phyloP scores from a whole-genome alignment of 2,888 invertebrate species.

The Polyommatus iphigenia region DNA sequence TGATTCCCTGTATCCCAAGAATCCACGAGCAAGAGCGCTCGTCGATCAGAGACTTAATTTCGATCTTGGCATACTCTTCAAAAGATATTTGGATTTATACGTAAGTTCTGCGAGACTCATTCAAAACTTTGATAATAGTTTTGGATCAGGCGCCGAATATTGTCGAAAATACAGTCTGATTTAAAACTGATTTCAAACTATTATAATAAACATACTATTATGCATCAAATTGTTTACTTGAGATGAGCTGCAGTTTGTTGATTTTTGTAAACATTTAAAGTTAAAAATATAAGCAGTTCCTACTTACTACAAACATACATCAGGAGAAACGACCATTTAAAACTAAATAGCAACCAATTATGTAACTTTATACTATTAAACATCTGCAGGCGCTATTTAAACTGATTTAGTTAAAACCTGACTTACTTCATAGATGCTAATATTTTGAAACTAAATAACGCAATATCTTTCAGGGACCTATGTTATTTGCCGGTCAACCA shows the following conservation, averaged over 20 bases:
- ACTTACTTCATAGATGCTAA: too few species aligned
- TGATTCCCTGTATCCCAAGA: constrained; percentile 83
- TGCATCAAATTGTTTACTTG: too few species aligned
- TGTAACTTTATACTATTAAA: too few species aligned
- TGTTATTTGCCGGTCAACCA: constrained; percentile 68
- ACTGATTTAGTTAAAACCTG: too few species aligned
- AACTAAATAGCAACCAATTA: too few species aligned
- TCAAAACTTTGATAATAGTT: neutral
- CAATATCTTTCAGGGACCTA: constrained; percentile 59
- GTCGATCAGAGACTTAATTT: constrained; percentile 83
- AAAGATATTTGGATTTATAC: constrained; percentile 75
- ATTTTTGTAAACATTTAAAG: too few species aligned
- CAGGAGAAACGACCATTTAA: too few species aligned
- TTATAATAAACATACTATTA: neutral
- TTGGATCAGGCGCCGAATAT: neutral
- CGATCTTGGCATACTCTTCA: constrained; percentile 79
- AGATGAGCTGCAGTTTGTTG: too few species aligned
- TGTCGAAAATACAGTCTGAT: neutral
- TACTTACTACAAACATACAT: too few species aligned
- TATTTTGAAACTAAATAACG: neutral
- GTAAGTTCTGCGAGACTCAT: constrained; percentile 67
- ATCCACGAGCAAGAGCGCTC: constrained; percentile 80
- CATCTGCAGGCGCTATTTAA: too few species aligned
- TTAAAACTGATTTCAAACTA: neutral
- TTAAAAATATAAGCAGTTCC: too few species aligned